Evolutionary conservation across 2,888 invertebrate species (phyloP), one percentile per base, ranked within the genome.

Genomic region (Leucophora obtusa): DNA sequence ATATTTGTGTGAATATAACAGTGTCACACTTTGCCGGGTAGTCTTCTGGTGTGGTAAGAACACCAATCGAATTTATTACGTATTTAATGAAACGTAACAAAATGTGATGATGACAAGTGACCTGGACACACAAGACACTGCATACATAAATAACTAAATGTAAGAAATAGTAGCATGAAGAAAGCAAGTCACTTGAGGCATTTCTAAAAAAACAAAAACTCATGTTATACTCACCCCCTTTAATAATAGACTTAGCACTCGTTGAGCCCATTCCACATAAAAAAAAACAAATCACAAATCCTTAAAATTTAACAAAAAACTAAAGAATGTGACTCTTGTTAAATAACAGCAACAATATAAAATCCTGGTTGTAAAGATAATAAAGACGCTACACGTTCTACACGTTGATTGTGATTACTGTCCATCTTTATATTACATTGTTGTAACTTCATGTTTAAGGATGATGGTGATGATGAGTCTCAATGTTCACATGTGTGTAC

Each of bases 341-440:
- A 62, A 58, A 35, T 56, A 15, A 56, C 35, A 70, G 66, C 62
- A 68, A 82, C 82, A 83, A 84, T 83, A 15, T 56, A 69, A 63
- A 75, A 62, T 62, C 56, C 68, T 75, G 50, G 50, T 33, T 50
- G 63, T 56, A 75, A 84, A 84, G 85, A 86, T 86, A 86, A 86
- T 87, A 86, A 85, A 86, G 87, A 86, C 85, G 84, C 82, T 85
- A 84, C 85, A 86, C 84, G 86, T 85, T 83, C 85, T 69, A 33
- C 21, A 70, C 56, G 82, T 84, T 85, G 84, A 83, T 82, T 79
- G 82, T 84, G 84, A 86, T 85, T 84, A 82, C 59, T 47, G 43
- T 83, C 83, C 83, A 84, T 28, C 28, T 28, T 28, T 28, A 28
- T 7, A 28, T 28, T 79, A 63, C 17, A 71, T 65, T 65, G 38